phyloP scores from a whole-genome alignment of 2,888 invertebrate genomes.

The Eristalis arbustorum region DNA sequence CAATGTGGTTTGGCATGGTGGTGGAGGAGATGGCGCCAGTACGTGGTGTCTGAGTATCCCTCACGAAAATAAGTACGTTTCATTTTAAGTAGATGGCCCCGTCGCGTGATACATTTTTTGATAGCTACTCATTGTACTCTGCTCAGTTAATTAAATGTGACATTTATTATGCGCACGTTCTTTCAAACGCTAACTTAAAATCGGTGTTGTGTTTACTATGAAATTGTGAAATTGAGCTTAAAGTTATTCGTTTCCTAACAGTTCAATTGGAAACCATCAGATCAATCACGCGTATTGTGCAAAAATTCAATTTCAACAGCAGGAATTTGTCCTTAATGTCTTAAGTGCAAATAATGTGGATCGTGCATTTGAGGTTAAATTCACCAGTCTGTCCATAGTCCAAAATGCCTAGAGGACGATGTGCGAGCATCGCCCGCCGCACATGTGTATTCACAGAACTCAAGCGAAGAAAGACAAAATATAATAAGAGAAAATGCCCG shows the following conservation, averaged over 20 bases:
- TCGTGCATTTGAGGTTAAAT: too few species aligned
- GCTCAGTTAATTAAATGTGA: too few species aligned
- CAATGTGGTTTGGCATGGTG: too few species aligned
- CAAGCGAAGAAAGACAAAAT: neutral
- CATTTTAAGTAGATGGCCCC: too few species aligned
- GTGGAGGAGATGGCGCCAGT: too few species aligned
- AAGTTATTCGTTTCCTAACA: slow-evolving; percentile 32
- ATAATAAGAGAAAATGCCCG: too few species aligned
- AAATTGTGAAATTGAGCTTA: slow-evolving; percentile 27
- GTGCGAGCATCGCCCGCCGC: slow-evolving; percentile 58
- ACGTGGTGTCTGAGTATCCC: too few species aligned
- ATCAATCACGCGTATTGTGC: slow-evolving; percentile 49
- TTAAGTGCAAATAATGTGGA: too few species aligned
- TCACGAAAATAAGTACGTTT: too few species aligned
- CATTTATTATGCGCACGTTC: too few species aligned
- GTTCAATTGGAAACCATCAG: slow-evolving; percentile 11
- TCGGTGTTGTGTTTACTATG: slow-evolving; percentile 34
- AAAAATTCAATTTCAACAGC: slow-evolving; percentile 51
- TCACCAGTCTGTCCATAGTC: slow-evolving; percentile 1
- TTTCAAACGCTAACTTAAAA: slow-evolving; percentile 37
- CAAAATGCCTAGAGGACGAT: slow-evolving; percentile 10
- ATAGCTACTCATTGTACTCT: too few species aligned
- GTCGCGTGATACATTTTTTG: too few species aligned
- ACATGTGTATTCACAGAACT: slow-evolving; percentile 54
- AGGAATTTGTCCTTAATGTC: neutral